Evolutionary conservation across 2,797 vertebrate genomes (phyloP).

Genomic region (Lophotriccus pileatus): DNA sequence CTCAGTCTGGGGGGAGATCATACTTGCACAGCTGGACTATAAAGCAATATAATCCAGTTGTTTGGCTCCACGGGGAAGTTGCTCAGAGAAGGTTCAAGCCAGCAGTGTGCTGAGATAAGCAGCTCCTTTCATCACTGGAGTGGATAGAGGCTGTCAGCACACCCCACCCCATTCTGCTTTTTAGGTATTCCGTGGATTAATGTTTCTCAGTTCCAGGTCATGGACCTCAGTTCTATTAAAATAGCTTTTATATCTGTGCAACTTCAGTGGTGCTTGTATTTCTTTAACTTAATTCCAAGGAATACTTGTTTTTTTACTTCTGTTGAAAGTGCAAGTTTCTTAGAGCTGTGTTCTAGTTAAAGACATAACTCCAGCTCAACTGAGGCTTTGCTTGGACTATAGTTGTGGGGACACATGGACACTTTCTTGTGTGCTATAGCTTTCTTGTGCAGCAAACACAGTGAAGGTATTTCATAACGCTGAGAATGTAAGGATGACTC

Average conservation of each 20-base stretch:
- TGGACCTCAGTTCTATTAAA: neutral
- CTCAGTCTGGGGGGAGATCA: neutral
- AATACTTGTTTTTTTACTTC: neutral
- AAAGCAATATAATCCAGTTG: neutral
- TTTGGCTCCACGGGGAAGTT: neutral
- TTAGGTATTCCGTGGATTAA: neutral
- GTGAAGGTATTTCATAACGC: neutral
- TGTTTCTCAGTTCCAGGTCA: neutral
- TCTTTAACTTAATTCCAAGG: neutral
- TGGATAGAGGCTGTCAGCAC: neutral
- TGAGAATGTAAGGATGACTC: neutral
- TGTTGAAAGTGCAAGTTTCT: neutral
- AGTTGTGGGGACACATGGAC: neutral
- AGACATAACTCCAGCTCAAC: fast-evolving
- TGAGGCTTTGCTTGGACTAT: neutral
- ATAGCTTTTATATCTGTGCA: neutral
- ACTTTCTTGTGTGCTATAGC: neutral
- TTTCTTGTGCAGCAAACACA: neutral
- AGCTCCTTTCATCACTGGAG: neutral
- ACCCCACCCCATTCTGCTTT: neutral
- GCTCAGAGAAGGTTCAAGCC: neutral
- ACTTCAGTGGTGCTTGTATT: neutral
- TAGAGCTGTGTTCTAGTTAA: neutral
- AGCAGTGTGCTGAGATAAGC: neutral
- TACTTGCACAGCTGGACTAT: neutral